Evolutionary conservation across 2,797 vertebrate species (phyloP).

Genomic region (Enteromius paludinosus): DNA sequence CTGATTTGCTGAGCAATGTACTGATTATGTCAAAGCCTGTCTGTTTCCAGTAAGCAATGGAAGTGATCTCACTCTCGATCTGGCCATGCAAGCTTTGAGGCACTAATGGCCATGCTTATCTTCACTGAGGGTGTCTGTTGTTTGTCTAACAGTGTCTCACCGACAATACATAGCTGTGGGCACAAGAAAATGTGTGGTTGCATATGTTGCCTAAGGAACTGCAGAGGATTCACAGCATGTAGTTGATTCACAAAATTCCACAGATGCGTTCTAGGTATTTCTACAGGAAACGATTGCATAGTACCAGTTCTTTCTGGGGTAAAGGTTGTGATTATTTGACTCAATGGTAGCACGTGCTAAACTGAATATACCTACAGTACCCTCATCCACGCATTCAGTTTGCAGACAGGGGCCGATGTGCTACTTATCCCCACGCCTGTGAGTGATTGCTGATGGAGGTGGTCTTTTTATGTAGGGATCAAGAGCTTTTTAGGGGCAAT

Average conservation of each 20-base stretch:
- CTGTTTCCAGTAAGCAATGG: conserved; percentile 29
- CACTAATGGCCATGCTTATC: conserved; percentile 24
- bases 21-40: conserved; percentile 6
- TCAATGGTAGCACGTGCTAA: not conserved
- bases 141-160: conserved; percentile 31
- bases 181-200: conserved; percentile 11
- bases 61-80: conserved; percentile 16
- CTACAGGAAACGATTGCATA: not conserved
- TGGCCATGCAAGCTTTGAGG: not conserved
- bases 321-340: conserved; percentile 20
- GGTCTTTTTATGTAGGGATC: conserved; percentile 55
- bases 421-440: conserved; percentile 48
- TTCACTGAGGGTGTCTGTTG: conserved; percentile 12
- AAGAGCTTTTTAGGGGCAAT: conserved; percentile 52
- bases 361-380: conserved; percentile 28
- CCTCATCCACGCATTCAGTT: conserved; percentile 28
- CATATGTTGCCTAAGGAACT: conserved; percentile 13
- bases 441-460: conserved; percentile 48
- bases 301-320: not conserved
- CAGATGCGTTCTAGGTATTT: not conserved
- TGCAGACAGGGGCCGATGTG: conserved; percentile 20
- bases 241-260: conserved; percentile 11
- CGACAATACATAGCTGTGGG: conserved; percentile 5
- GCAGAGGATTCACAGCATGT: conserved; percentile 3
- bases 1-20: conserved; percentile 22